Conservation (phyloP, 2,888 invertebrate genomes). For the Hirtodrosophila cameraria region DNA sequence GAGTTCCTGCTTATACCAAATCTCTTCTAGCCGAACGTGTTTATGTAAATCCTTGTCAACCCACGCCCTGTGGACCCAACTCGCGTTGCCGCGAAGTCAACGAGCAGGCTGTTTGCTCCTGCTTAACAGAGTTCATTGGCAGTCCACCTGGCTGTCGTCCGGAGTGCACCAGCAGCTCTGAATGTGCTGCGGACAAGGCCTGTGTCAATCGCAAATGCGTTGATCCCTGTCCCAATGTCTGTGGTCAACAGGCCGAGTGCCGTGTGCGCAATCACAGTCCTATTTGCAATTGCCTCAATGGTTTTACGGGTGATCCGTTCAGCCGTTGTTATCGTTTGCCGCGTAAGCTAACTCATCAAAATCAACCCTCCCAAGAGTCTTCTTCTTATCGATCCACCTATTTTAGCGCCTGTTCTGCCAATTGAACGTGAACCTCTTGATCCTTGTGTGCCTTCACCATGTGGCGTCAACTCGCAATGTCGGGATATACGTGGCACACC, state of each 20-base stretch:
- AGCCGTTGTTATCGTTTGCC: conserved; percentile 85
- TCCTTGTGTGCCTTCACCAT: conserved; percentile 90
- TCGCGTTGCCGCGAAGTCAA: conserved; percentile 91
- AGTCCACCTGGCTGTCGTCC: conserved; percentile 87
- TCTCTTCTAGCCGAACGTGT: conserved; percentile 83
- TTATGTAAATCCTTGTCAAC: conserved; percentile 88
- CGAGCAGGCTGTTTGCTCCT: conserved; percentile 89
- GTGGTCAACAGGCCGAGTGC: conserved; percentile 90
- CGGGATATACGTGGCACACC: conserved; percentile 85
- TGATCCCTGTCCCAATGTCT: conserved; percentile 90
- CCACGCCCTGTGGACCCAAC: conserved; percentile 93
- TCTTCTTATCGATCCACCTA: background rate
- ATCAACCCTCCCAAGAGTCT: no score
- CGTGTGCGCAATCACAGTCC: conserved; percentile 90
- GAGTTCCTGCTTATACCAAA: background rate
- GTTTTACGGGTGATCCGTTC: conserved; percentile 87
- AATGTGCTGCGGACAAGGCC: conserved; percentile 88
- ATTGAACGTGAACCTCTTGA: conserved; percentile 82
- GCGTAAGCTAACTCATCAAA: conserved; percentile 72
- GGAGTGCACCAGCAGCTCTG: conserved; percentile 89
- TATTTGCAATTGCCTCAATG: conserved; percentile 89
- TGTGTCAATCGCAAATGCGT: conserved; percentile 89
- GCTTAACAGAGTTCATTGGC: conserved; percentile 87
- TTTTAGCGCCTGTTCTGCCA: conserved; percentile 65
- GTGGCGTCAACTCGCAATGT: conserved; percentile 90